These are phyloP conservation scores for Clivina fossor DNA, from an alignment of 2,888 invertebrate genomes.

Conservation along the genomic window DNA sequence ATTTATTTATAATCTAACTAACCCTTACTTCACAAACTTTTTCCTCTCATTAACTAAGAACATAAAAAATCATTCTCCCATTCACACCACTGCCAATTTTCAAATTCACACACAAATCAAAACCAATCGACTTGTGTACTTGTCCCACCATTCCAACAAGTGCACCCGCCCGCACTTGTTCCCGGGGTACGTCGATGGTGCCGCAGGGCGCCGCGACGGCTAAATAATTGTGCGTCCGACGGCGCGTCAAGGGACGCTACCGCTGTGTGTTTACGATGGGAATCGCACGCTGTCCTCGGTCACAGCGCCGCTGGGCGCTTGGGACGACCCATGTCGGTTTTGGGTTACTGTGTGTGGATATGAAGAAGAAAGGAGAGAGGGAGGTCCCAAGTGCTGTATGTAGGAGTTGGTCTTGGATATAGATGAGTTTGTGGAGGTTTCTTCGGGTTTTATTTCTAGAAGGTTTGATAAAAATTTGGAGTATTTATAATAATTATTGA, in stretches of 20 bases:
- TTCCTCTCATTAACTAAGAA: not conserved
- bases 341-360: no score
- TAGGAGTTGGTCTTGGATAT: no score
- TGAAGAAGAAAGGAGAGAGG: no score
- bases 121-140: conserved; percentile 2
- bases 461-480: no score
- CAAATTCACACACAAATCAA: conserved; percentile 16
- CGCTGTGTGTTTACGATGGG: conserved; percentile 15
- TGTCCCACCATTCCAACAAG: not conserved
- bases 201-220: conserved; percentile 2
- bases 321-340: no score
- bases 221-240: conserved; percentile 12
- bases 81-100: no score
- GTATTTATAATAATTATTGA: no score
- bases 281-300: conserved; percentile 9
- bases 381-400: no score
- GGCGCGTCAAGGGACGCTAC: not conserved
- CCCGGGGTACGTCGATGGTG: not conserved
- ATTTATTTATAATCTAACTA: not conserved
- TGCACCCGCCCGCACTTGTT: not conserved
- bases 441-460: no score
- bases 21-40: not conserved
- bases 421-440: no score
- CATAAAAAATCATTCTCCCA: not conserved
- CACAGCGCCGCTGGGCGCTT: conserved; percentile 7